phyloP scores from a whole-genome alignment of 2,113 vertebrate species.

The Podocnemis expansa region DNA sequence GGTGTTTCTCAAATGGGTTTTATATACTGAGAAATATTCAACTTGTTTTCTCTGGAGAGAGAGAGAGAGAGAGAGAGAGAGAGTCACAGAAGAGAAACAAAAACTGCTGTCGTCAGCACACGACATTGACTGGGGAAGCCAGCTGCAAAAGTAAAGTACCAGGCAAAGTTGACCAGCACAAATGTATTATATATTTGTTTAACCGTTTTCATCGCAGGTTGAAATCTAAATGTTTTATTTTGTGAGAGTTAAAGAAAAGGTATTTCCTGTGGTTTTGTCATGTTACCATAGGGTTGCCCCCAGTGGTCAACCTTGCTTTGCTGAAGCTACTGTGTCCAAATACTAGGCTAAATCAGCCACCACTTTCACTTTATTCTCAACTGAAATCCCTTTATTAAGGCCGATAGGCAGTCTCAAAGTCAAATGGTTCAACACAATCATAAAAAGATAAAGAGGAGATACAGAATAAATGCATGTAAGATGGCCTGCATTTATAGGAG shows the following conservation, averaged over 20 bases:
- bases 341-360: background rate
- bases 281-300: slow-evolving; percentile 1
- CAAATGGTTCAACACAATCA: background rate
- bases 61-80: background rate
- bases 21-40: background rate
- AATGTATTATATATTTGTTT: background rate
- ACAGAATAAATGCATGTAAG: background rate
- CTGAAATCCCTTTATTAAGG: slow-evolving; percentile 29
- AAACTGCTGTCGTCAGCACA: background rate
- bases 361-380: slow-evolving; percentile 7
- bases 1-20: background rate
- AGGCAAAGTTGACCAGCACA: background rate
- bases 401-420: background rate
- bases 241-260: background rate
- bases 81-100: background rate
- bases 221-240: slow-evolving; percentile 8
- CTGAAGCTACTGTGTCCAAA: slow-evolving; percentile 8
- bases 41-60: background rate
- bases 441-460: background rate
- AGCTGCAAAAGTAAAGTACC: background rate
- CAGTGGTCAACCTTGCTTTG: background rate
- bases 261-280: slow-evolving; percentile 27
- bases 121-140: background rate
- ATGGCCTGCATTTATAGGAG: background rate
- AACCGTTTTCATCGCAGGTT: background rate